phyloP scores from a whole-genome alignment of 2,113 vertebrate species.

The Tylochromis polylepis region DNA sequence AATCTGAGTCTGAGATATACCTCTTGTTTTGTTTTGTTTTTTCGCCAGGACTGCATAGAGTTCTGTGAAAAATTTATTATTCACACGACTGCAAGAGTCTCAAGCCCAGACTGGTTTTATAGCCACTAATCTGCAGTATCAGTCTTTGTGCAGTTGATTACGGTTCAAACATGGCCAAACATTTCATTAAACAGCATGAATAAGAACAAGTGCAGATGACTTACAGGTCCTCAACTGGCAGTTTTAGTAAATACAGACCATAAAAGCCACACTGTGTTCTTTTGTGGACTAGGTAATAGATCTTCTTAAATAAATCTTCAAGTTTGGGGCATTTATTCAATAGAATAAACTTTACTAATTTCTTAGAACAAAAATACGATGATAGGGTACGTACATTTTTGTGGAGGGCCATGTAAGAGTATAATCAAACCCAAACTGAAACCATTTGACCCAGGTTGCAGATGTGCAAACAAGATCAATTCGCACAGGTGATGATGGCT shows the following conservation, averaged over 20 bases:
- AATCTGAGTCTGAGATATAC: neutral
- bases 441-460: neutral
- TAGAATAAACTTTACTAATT: neutral
- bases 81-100: neutral
- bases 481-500: neutral
- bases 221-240: neutral
- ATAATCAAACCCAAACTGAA: neutral
- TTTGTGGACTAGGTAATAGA: neutral
- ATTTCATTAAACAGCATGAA: neutral
- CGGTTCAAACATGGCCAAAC: neutral
- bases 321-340: neutral
- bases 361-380: neutral
- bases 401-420: neutral
- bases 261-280: neutral
- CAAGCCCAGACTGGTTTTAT: neutral
- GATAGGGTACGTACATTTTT: neutral
- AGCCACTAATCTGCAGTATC: neutral
- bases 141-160: neutral
- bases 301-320: neutral
- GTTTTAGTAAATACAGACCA: neutral
- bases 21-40: rapidly evolving
- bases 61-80: neutral
- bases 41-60: neutral
- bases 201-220: neutral
- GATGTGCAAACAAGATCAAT: neutral